A percentile compares a stretch with the other conserved stretches of the same genome.
Evolutionary conservation across 1,140 invertebrate genomes (phyloP).

Genomic region (Chrysopa pallens): DNA sequence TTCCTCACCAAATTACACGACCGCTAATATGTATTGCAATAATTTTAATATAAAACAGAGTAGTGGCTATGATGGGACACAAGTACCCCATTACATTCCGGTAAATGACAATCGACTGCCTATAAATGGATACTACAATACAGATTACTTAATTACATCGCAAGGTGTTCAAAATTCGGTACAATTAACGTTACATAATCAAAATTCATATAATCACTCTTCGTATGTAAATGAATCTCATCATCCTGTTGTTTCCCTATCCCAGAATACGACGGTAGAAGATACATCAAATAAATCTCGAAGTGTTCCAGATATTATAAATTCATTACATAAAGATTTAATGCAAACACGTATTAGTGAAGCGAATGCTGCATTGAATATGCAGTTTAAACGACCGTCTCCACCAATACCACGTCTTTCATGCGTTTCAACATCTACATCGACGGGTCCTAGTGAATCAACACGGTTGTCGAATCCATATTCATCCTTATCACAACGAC

Average conservation of each 20-base stretch:
- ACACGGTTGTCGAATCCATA: slow-evolving; percentile 25
- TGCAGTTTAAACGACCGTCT: slow-evolving; percentile 14
- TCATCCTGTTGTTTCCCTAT: slow-evolving; percentile 4
- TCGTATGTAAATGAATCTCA: slow-evolving; percentile 10
- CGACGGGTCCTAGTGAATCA: slow-evolving; percentile 3
- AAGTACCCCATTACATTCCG: no score
- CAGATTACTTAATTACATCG: background rate
- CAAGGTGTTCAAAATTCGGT: background rate
- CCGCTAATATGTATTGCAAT: background rate
- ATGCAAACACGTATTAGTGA: slow-evolving; percentile 27
- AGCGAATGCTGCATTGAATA: slow-evolving; percentile 12
- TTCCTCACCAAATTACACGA: background rate
- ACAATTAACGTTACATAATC: background rate
- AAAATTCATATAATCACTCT: slow-evolving; percentile 3
- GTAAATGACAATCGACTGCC: background rate
- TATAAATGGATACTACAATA: background rate
- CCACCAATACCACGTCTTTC: slow-evolving; percentile 13
- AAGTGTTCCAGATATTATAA: slow-evolving; percentile 53
- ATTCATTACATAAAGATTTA: slow-evolving; percentile 49
- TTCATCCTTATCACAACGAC: slow-evolving; percentile 31
- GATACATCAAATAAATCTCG: slow-evolving; percentile 29
- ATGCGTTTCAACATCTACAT: background rate
- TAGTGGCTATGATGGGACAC: no score
- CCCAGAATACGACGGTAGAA: background rate
- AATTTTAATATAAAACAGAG: background rate